Base-by-base conservation (phyloP, 2,888 invertebrate species). In the Steinernema carpocapsae region DNA sequence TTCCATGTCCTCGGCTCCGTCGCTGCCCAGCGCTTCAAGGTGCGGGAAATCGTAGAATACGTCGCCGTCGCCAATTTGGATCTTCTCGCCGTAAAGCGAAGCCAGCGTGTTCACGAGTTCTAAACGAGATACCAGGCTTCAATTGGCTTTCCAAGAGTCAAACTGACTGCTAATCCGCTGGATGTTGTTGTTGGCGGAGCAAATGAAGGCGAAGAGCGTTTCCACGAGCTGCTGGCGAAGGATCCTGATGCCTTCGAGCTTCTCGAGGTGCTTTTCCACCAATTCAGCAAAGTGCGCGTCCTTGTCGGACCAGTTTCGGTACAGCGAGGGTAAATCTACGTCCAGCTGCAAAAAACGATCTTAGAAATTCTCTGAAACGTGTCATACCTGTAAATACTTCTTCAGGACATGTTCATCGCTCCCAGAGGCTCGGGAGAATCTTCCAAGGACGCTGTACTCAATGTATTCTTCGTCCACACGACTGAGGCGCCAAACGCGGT, bases 141-240 rank as follows among this genome's bases (percentile, higher is more conserved):
- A 14, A 26, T 17, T 3, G 37, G 37, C 37, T 37, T 10, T 29
- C n/a, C 10, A 71, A 14, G 71, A 22, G 22, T n/a, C 56, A 17
- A 74, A 72, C 79, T 52, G 7, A 85, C 84, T 76, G 26, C 87
- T 87, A n/a, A 90, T 90, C 46, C 90, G 80, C 78, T 92, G 91
- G 82, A 97, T 96, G 87, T 97, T 93, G 89, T 99, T 99, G 88
- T 97, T 97, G 76, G 96, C 94, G 73, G 97, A 97, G 88, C 97
- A 97, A 84, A 97, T 95, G 88, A 97, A 97, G 12, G 94, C 93
- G 88, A 99, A 93, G 14, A 97, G 90, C 89, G 94, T 96, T 88
- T 99, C 97, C 0, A 93, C 91, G 0, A 94, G 92, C 83, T 96
- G 94, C 88, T 97, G 97, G 74, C 92, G 89, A 70, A 99, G 89